A percentile compares a stretch with the other conserved stretches of the same genome.
Conservation (phyloP, 2,113 vertebrate genomes). For the Myotis brandtii region DNA sequence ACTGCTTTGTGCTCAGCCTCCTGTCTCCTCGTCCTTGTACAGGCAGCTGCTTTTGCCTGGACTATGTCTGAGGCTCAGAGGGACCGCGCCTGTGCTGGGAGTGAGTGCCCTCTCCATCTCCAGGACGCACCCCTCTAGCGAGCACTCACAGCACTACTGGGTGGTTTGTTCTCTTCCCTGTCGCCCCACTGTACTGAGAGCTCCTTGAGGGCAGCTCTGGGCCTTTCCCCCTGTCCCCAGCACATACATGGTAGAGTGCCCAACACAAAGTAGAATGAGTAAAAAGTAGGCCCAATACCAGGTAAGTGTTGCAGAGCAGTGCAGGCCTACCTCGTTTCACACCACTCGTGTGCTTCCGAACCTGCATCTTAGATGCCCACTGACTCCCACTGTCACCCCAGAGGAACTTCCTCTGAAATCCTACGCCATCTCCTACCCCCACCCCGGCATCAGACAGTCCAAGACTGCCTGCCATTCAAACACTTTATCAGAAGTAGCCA, state of each 20-base stretch:
- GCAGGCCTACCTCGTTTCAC: too few relatives aligned
- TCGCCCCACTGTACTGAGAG: fast-evolving
- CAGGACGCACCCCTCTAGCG: background rate
- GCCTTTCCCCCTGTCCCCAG: background rate
- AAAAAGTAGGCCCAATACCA: background rate
- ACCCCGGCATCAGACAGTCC: fast-evolving
- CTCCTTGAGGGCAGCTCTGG: background rate
- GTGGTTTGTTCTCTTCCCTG: background rate
- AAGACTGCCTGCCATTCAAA: background rate
- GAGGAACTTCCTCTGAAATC: background rate
- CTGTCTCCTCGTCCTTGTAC: fast-evolving
- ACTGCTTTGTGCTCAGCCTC: background rate
- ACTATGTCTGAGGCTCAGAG: background rate
- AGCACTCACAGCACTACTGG: fast-evolving
- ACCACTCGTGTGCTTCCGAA: fast-evolving
- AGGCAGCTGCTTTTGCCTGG: background rate
- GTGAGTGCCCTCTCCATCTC: background rate
- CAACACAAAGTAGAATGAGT: background rate
- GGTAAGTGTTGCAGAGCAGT: fast-evolving
- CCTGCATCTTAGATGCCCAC: background rate
- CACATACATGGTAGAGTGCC: background rate
- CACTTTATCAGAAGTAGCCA: background rate
- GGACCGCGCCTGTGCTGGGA: background rate
- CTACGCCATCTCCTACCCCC: fast-evolving
- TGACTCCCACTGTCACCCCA: too few relatives aligned